A percentile compares a stretch with the other conserved stretches of the same genome.
Evolutionary conservation across 2,113 vertebrate genomes (phyloP).

Genomic region (Seriola rivoliana): DNA sequence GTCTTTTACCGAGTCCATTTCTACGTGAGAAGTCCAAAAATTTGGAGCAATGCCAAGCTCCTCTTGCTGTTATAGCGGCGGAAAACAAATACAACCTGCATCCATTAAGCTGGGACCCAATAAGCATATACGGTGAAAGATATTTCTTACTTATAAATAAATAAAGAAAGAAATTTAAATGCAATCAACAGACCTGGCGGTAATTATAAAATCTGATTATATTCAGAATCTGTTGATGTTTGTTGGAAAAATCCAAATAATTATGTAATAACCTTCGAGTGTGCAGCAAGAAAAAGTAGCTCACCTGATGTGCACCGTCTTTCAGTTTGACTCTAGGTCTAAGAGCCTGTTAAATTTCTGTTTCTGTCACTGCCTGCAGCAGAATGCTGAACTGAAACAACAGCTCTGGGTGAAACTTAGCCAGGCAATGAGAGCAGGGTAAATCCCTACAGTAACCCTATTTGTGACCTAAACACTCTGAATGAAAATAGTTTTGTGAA

Average conservation of each 20-base stretch:
- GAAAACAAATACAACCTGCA: slow-evolving; percentile 34
- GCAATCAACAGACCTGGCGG: not conserved
- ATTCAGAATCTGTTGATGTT: slow-evolving; percentile 16
- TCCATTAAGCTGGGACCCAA: not conserved
- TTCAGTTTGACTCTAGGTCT: slow-evolving; percentile 26
- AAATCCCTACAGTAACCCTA: slow-evolving; percentile 14
- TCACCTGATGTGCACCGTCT: not conserved
- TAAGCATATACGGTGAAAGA: not conserved
- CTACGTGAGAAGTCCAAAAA: slow-evolving; percentile 32
- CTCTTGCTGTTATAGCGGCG: slow-evolving; percentile 5
- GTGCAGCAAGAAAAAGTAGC: slow-evolving; percentile 1
- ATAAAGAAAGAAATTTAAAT: slow-evolving; percentile 19
- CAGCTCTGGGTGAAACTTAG: slow-evolving; percentile 16
- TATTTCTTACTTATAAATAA: slow-evolving; percentile 1
- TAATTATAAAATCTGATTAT: slow-evolving; percentile 15
- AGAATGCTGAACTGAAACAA: slow-evolving; percentile 43
- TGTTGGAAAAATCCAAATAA: not conserved
- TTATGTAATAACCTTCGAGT: not conserved
- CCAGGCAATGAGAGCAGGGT: slow-evolving; percentile 21
- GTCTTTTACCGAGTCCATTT: slow-evolving; percentile 46
- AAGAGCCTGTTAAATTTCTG: slow-evolving; percentile 4
- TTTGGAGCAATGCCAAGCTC: slow-evolving; percentile 27
- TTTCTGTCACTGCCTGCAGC: slow-evolving; percentile 40
- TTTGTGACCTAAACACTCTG: slow-evolving; percentile 48
- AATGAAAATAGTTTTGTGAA: slow-evolving; percentile 31